These are phyloP conservation scores for Rattus norvegicus DNA, from an alignment of 2,113 vertebrate genomes.

Conservation along the genomic window DNA sequence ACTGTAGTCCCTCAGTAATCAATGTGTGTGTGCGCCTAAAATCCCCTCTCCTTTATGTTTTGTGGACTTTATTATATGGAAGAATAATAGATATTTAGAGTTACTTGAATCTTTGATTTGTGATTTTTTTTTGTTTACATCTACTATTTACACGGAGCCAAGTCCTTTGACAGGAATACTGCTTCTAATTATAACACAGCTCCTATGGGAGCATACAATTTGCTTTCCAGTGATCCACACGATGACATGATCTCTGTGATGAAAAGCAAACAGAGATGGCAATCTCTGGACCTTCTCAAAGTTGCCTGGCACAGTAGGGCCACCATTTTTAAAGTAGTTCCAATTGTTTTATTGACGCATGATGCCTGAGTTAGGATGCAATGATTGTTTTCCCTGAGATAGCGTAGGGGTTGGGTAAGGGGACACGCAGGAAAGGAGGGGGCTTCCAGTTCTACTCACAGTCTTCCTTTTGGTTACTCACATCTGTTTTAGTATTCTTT, in stretches of 20 bases:
- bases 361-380: slow-evolving; percentile 46
- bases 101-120: slow-evolving; percentile 70
- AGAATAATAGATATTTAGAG: slow-evolving; percentile 67
- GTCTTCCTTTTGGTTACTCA: not conserved
- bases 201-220: slow-evolving; percentile 75
- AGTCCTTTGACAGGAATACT: slow-evolving; percentile 67
- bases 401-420: not conserved
- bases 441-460: not conserved
- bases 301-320: slow-evolving; percentile 37
- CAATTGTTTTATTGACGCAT: slow-evolving; percentile 48
- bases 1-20: slow-evolving; percentile 59
- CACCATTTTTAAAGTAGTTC: slow-evolving; percentile 31
- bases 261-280: slow-evolving; percentile 49
- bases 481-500: not conserved
- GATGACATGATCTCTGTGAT: slow-evolving; percentile 63
- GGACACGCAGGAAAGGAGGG: slow-evolving; percentile 7
- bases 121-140: slow-evolving; percentile 51
- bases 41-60: slow-evolving; percentile 64
- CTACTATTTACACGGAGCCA: slow-evolving; percentile 63
- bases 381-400: slow-evolving; percentile 26
- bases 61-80: slow-evolving; percentile 70
- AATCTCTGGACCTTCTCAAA: slow-evolving; percentile 48
- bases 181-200: slow-evolving; percentile 67
- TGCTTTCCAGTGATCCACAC: slow-evolving; percentile 67
- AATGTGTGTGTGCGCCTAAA: not conserved